Conservation (phyloP, 2,113 vertebrate genomes). For the Hydrolagus affinis region DNA sequence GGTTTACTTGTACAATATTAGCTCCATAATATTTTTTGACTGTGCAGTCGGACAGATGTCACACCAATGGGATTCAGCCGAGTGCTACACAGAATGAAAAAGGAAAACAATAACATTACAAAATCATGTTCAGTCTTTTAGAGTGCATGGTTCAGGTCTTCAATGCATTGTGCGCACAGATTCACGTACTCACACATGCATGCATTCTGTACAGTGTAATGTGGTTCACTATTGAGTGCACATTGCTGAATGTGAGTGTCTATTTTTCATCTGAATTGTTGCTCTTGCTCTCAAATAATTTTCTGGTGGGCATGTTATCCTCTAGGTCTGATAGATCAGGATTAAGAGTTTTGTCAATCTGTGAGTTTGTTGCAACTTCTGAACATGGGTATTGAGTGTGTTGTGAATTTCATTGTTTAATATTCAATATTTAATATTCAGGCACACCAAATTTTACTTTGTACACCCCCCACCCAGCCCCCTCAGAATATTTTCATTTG, state of each 20-base stretch:
- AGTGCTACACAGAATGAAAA: not conserved
- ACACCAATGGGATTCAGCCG: not conserved
- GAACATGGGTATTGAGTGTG: too few relatives aligned
- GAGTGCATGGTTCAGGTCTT: not conserved
- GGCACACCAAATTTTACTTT: too few relatives aligned
- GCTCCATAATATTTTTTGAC: conserved; percentile 6
- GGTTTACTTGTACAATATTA: conserved; percentile 41
- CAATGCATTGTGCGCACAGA: not conserved
- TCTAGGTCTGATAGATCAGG: not conserved
- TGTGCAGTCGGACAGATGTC: not conserved
- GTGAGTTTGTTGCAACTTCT: too few relatives aligned
- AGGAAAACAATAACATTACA: not conserved
- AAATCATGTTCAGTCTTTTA: conserved; percentile 3
- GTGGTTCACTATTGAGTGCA: not conserved
- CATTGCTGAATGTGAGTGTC: not conserved
- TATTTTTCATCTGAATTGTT: not conserved
- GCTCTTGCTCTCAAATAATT: not conserved
- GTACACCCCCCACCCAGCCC: too few relatives aligned
- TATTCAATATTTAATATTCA: too few relatives aligned
- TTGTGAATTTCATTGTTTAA: too few relatives aligned
- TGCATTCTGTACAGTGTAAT: not conserved
- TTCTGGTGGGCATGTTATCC: not conserved
- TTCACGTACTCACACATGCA: too few relatives aligned
- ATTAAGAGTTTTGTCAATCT: not conserved
- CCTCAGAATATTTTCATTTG: too few relatives aligned